A percentile compares a stretch with the other conserved stretches of the same genome.
These are phyloP conservation scores for Diploptera punctata DNA, from an alignment of 2,888 invertebrate species.

Conservation along the genomic window DNA sequence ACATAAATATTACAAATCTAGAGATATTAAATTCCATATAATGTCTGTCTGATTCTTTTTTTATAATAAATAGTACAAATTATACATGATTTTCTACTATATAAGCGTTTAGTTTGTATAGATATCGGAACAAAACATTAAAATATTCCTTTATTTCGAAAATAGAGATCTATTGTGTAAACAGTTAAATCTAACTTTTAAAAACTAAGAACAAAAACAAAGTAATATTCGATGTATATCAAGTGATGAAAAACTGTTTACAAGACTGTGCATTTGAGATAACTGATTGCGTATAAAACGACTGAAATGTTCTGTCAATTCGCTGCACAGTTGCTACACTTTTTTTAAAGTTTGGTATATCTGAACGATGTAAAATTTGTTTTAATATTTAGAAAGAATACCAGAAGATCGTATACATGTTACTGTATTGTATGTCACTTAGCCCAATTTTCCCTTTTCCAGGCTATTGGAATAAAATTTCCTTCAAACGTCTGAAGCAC, in stretches of 20 bases:
- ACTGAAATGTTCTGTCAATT: not conserved
- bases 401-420: conserved; percentile 39
- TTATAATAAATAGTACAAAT: not conserved
- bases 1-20: no score
- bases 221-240: conserved; percentile 10
- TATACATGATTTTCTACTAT: not conserved
- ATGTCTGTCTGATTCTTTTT: not conserved
- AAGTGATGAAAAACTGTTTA: conserved; percentile 3
- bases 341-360: conserved; percentile 32
- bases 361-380: conserved; percentile 27
- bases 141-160: not conserved
- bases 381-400: conserved; percentile 36
- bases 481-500: no score
- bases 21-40: no score
- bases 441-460: not conserved
- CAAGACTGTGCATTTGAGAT: not conserved
- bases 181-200: no score
- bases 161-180: not conserved
- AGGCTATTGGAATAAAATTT: not conserved
- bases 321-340: conserved; percentile 25
- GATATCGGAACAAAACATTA: not conserved
- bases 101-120: not conserved
- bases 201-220: no score
- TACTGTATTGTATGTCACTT: conserved; percentile 12
- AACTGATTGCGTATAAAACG: conserved; percentile 19